Evolutionary conservation across 2,797 vertebrate species (phyloP).

Genomic region (Cossypha caffra): DNA sequence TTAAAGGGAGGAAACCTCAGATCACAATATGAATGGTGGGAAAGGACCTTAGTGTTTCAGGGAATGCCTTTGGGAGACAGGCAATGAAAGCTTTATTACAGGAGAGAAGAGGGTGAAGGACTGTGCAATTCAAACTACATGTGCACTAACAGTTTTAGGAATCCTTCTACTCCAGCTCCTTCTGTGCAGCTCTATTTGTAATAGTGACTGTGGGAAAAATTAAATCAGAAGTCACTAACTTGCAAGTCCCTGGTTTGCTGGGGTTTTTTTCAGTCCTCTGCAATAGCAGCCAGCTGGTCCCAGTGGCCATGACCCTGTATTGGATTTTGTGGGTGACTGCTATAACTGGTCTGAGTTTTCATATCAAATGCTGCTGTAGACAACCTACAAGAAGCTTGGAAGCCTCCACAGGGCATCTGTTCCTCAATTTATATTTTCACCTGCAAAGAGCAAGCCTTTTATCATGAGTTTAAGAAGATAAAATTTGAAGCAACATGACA

Average conservation of each 20-base stretch:
- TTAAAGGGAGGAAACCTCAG: constrained; percentile 2
- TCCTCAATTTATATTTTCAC: background rate
- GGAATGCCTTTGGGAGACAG: background rate
- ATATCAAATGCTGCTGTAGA: background rate
- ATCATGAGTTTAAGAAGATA: background rate
- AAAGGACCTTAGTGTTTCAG: background rate
- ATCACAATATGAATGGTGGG: background rate
- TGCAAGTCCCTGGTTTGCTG: background rate
- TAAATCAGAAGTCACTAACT: background rate
- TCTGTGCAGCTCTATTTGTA: background rate
- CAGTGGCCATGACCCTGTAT: background rate
- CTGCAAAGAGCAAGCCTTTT: background rate
- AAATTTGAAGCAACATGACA: background rate
- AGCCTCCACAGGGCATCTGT: background rate
- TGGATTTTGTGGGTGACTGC: background rate
- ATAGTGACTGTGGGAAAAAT: background rate
- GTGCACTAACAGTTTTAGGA: background rate
- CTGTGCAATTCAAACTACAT: background rate
- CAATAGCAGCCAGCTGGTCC: background rate
- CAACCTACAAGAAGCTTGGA: background rate
- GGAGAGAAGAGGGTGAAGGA: background rate
- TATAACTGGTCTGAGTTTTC: background rate
- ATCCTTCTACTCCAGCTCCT: background rate
- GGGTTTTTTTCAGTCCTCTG: background rate
- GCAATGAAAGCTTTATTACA: background rate